These are phyloP conservation scores for Paramisgurnus dabryanus DNA, from an alignment of 2,113 vertebrate genomes.

Conservation along the genomic window DNA sequence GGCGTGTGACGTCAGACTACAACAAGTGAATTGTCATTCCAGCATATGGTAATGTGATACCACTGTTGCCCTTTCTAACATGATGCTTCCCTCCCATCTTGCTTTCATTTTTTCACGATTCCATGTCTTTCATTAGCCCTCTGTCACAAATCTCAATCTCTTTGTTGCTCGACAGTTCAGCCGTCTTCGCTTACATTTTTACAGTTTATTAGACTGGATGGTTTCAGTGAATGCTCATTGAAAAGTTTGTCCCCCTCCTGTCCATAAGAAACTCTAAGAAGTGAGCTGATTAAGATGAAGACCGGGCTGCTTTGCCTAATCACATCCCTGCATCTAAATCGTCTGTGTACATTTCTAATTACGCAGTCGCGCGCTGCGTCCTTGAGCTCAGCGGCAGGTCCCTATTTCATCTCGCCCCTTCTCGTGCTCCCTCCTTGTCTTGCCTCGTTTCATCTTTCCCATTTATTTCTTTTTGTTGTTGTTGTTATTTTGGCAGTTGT, in stretches of 20 bases:
- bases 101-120: not conserved
- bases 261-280: constrained; percentile 72
- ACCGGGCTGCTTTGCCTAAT: constrained; percentile 76
- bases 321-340: constrained; percentile 78
- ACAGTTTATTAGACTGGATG: constrained; percentile 37
- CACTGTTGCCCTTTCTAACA: not conserved
- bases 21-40: too few relatives aligned
- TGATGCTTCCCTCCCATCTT: not conserved
- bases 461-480: constrained; percentile 74
- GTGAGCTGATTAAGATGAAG: constrained; percentile 78
- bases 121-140: not conserved
- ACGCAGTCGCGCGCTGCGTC: constrained; percentile 73
- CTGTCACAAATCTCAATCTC: constrained; percentile 10
- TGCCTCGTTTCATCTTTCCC: constrained; percentile 55
- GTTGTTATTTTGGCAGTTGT: constrained; percentile 64
- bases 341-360: constrained; percentile 83
- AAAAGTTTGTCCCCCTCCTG: constrained; percentile 48
- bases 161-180: constrained; percentile 26
- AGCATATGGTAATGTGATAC: too few relatives aligned
- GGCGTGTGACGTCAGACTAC: too few relatives aligned
- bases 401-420: constrained; percentile 72
- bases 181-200: constrained; percentile 39
- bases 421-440: constrained; percentile 45
- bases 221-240: constrained; percentile 16
- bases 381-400: constrained; percentile 79